Base-by-base conservation (phyloP, 2,113 vertebrate genomes). In the Artemisiospiza belli region DNA sequence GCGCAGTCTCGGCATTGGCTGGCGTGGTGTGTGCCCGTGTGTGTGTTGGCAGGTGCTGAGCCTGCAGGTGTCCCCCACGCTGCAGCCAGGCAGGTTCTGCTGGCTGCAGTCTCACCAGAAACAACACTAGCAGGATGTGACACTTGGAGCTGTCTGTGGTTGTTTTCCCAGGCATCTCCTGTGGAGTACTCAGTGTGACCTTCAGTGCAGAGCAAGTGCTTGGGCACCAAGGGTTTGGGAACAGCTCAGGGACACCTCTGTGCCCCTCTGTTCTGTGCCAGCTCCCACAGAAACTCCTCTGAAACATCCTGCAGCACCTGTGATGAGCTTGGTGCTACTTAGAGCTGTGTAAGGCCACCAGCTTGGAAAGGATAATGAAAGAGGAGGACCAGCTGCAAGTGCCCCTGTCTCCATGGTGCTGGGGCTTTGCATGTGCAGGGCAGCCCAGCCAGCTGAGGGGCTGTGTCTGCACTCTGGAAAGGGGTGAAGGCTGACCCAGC, bases 171-270 rank as follows among this genome's bases (percentile, higher is more conserved):
- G 28, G 31, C 22, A 64, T 8, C 15, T 62, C 37, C 70, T 2
- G 0, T 5, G 66, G 41, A 39, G 23, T 8, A 4, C 51, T 52
- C 0, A 0, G 5, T 1, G 2, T 0, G 3, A 41, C 47, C 52
- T 55, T 54, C 17, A 39, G 31, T 2, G 3, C 55, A 39, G 44
- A 41, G 17, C 33, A 51, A 30, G 35, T n/a, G 24, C 49, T 43
- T 28, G 18, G 44, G 57, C 57, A 20, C 15, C 6, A 5, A 17
- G 22, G 15, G 6, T 1, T 18, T 57, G 70, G 28, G 70, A 51
- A 11, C 43, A 2, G 6, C 39, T 55, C 43, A 30, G 2, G 8
- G 37, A 54, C 21, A 41, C 7, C 17, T 21, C 51, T 2, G 2
- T 25, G 30, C 17, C 25, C 39, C 35, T 85, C 61, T 55, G n/a